Conservation (phyloP, 2,888 invertebrate genomes). For the Ochropacha duplaris region DNA sequence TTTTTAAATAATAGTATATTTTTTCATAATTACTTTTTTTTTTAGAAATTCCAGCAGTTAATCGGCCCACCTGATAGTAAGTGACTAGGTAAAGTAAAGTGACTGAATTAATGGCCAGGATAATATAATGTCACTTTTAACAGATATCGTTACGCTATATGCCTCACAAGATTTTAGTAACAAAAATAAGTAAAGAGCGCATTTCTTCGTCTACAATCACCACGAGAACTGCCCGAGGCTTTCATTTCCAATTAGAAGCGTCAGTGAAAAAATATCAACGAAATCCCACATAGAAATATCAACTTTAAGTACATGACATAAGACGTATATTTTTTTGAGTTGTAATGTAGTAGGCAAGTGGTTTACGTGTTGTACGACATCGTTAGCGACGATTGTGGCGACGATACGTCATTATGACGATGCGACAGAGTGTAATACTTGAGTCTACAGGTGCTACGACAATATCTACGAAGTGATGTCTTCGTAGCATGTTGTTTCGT, state of each 20-base stretch:
- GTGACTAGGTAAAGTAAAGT: no score
- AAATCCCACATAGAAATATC: background rate
- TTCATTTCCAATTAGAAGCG: slow-evolving; percentile 27
- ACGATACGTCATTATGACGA: slow-evolving; percentile 34
- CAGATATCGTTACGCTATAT: background rate
- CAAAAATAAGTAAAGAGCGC: slow-evolving; percentile 29
- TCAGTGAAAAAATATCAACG: background rate
- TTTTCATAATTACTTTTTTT: no score
- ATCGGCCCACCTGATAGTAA: no score
- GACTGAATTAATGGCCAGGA: no score
- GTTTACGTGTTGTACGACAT: slow-evolving; percentile 26
- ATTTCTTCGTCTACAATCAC: slow-evolving; percentile 15
- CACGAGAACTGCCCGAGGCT: background rate
- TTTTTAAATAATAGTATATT: no score
- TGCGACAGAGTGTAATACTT: background rate
- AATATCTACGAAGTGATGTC: background rate
- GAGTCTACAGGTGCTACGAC: background rate
- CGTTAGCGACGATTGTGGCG: slow-evolving; percentile 46
- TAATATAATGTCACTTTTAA: background rate
- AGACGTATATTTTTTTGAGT: background rate
- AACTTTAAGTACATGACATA: background rate
- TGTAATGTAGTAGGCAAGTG: slow-evolving; percentile 1
- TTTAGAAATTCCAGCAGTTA: no score
- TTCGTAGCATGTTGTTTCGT: background rate
- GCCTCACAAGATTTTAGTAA: slow-evolving; percentile 7